Evolutionary conservation across 92 coral and sea anemone species (phyloP).

Genomic region (Paramuricea clavata): DNA sequence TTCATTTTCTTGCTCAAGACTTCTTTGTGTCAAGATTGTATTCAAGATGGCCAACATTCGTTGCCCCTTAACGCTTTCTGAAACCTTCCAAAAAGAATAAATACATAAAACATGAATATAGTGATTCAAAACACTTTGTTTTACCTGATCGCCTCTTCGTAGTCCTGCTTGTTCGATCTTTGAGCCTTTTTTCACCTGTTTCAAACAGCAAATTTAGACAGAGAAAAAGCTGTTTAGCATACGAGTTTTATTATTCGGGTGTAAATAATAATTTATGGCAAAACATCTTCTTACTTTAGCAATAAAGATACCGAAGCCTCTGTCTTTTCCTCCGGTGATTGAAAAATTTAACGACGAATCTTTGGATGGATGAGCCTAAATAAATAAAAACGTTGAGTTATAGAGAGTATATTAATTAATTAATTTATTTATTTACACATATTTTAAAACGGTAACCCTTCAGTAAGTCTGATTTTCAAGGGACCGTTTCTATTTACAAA

Average conservation of each 20-base stretch:
- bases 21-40: too few species aligned
- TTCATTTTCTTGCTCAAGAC: too few species aligned
- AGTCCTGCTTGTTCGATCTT: slow-evolving; percentile 76
- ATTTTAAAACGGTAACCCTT: too few species aligned
- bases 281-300: slow-evolving; percentile 97
- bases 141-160: slow-evolving; percentile 89
- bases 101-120: too few species aligned
- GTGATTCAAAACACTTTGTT: neutral
- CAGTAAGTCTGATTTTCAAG: too few species aligned
- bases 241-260: too few species aligned
- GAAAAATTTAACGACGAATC: slow-evolving; percentile 84
- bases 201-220: neutral
- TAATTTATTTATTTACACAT: too few species aligned
- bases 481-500: too few species aligned
- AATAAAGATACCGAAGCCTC: slow-evolving; percentile 86
- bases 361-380: slow-evolving; percentile 81
- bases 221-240: too few species aligned
- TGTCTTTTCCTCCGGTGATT: slow-evolving; percentile 90
- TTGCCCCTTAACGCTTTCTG: too few species aligned
- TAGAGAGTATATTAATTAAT: neutral
- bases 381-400: neutral
- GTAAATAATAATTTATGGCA: neutral
- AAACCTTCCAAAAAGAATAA: too few species aligned
- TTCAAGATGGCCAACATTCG: too few species aligned
- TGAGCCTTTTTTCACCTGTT: slow-evolving; percentile 81